These are phyloP conservation scores for Eurosta solidaginis DNA, from an alignment of 1,140 invertebrate species.

Conservation along the genomic window DNA sequence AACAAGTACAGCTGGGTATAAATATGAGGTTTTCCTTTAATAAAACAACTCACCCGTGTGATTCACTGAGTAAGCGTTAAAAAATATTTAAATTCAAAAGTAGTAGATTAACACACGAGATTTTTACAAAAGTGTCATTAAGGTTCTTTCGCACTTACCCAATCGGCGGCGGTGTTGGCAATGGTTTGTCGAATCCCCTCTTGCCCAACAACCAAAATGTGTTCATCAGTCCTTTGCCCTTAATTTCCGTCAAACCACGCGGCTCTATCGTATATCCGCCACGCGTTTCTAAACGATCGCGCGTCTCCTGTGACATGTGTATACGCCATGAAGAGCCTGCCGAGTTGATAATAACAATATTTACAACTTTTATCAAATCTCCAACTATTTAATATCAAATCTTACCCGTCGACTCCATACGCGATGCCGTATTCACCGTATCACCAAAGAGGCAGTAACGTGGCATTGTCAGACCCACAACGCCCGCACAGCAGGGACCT, in stretches of 20 bases:
- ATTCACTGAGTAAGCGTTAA: slow-evolving; percentile 11
- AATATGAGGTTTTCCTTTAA: too few relatives aligned
- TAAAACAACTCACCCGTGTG: neutral
- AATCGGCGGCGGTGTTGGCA: slow-evolving; percentile 78
- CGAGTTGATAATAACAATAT: neutral
- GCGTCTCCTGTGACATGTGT: slow-evolving; percentile 79
- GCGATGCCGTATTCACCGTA: slow-evolving; percentile 83
- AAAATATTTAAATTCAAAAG: neutral
- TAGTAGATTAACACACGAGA: neutral
- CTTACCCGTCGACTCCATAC: slow-evolving; percentile 69
- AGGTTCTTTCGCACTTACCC: slow-evolving; percentile 65
- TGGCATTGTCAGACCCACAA: slow-evolving; percentile 77
- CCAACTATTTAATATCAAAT: slow-evolving; percentile 50
- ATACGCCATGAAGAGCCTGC: slow-evolving; percentile 80
- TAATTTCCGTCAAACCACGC: slow-evolving; percentile 72
- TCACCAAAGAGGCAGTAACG: slow-evolving; percentile 85
- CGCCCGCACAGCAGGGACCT: slow-evolving; percentile 76
- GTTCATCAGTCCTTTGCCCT: slow-evolving; percentile 87
- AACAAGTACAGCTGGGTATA: too few relatives aligned
- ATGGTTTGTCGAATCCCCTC: slow-evolving; percentile 82
- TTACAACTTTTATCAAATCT: slow-evolving; percentile 38
- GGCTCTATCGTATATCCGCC: slow-evolving; percentile 67
- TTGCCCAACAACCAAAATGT: slow-evolving; percentile 84
- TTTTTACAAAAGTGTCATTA: neutral
- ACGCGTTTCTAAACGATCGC: slow-evolving; percentile 72